These are phyloP conservation scores for Megathymus violae DNA, from an alignment of 1,140 invertebrate species.

Conservation along the genomic window DNA sequence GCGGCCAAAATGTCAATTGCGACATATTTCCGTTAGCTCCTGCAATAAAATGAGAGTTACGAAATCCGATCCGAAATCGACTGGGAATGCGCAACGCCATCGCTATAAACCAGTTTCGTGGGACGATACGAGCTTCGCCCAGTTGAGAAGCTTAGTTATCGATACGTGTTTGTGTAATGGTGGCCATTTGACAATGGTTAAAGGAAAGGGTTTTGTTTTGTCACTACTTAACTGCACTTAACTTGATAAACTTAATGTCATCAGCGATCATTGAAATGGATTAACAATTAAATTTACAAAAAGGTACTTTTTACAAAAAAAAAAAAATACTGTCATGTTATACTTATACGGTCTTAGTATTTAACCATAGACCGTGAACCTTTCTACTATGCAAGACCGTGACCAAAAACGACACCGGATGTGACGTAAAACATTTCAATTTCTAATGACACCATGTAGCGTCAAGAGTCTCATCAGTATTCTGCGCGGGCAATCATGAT, in stretches of 20 bases:
- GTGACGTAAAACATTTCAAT: slow-evolving; percentile 35
- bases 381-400: slow-evolving; percentile 29
- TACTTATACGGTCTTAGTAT: neutral
- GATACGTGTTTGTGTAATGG: slow-evolving; percentile 2
- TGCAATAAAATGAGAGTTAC: slow-evolving; percentile 21
- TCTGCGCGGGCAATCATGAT: slow-evolving; percentile 14
- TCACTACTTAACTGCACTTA: too few relatives aligned
- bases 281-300: too few relatives aligned
- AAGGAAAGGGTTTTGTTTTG: too few relatives aligned
- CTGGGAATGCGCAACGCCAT: slow-evolving; percentile 33
- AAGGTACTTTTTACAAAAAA: too few relatives aligned
- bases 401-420: slow-evolving; percentile 31
- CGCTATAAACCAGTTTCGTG: slow-evolving; percentile 26
- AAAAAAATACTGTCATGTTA: too few relatives aligned
- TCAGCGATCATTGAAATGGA: too few relatives aligned
- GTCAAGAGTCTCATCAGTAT: slow-evolving; percentile 31
- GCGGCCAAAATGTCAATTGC: neutral
- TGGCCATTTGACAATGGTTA: too few relatives aligned
- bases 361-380: neutral
- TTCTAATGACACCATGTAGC: slow-evolving; percentile 26
- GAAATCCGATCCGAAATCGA: slow-evolving; percentile 26
- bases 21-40: slow-evolving; percentile 4
- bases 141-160: slow-evolving; percentile 23
- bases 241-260: too few relatives aligned
- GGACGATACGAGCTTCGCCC: slow-evolving; percentile 16